Conservation (phyloP, 2,797 vertebrate genomes). For the Sebastes ruberrimus region DNA sequence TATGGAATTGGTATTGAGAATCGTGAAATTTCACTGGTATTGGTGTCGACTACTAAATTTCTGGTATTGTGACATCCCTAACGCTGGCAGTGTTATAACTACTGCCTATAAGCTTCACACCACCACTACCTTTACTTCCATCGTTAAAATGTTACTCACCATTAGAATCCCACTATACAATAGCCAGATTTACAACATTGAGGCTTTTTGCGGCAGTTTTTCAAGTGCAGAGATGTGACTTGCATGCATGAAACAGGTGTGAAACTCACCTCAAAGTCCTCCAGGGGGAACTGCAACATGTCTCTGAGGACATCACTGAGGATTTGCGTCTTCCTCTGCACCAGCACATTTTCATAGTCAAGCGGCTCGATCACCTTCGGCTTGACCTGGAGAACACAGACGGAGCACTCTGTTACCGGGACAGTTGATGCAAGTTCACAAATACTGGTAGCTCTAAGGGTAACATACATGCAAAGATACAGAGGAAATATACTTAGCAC, state of each 20-base stretch:
- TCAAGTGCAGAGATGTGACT: background rate
- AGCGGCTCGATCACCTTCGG: constrained; percentile 96
- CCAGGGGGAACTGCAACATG: constrained; percentile 96
- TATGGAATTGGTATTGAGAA: too few relatives aligned
- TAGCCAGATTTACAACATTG: background rate
- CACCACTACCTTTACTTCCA: background rate
- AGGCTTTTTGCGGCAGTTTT: background rate
- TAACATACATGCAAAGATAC: background rate
- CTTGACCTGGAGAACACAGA: constrained; percentile 86
- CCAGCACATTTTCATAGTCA: constrained; percentile 97
- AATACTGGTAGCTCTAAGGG: background rate
- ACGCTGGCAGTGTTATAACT: background rate
- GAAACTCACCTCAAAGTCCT: constrained; percentile 93
- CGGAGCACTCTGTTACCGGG: background rate
- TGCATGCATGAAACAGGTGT: background rate
- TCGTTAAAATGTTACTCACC: background rate
- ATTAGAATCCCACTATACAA: background rate
- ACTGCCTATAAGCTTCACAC: background rate
- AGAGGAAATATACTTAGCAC: background rate
- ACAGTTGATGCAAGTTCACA: background rate
- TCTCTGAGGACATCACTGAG: constrained; percentile 95
- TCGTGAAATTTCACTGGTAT: too few relatives aligned
- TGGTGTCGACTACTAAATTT: too few relatives aligned
- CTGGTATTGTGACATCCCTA: too few relatives aligned
- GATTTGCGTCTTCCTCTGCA: constrained; percentile 98